A percentile compares a stretch with the other conserved stretches of the same genome.
Conservation (phyloP, 2,888 invertebrate genomes). For the Zonitis immaculata region DNA sequence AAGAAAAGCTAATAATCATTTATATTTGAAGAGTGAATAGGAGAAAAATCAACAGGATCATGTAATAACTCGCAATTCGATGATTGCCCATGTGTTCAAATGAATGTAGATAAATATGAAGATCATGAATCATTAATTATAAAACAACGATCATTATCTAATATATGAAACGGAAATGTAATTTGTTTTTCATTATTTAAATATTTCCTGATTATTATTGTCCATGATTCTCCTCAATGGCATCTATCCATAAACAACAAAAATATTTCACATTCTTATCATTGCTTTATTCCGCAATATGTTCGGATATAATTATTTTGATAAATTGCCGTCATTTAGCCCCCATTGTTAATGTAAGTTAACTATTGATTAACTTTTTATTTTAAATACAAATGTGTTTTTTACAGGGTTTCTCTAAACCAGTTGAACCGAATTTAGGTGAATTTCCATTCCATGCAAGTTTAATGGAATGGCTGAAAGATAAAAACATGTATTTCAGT, state of each 20-base stretch:
- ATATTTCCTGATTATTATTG: neutral
- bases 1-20: too few relatives aligned
- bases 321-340: neutral
- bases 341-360: conserved; percentile 20
- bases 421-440: conserved; percentile 40
- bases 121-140: too few relatives aligned
- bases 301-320: neutral
- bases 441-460: conserved; percentile 45
- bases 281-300: neutral
- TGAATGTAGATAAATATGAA: too few relatives aligned
- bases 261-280: too few relatives aligned
- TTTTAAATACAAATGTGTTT: too few relatives aligned
- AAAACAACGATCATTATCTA: too few relatives aligned
- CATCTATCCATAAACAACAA: neutral
- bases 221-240: neutral
- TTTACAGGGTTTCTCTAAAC: conserved; percentile 36
- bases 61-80: too few relatives aligned
- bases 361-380: neutral
- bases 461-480: conserved; percentile 34
- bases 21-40: too few relatives aligned
- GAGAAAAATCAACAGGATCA: too few relatives aligned
- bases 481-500: conserved; percentile 34
- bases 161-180: neutral
- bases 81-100: too few relatives aligned
- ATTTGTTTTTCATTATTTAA: neutral